Percentiles rank a stretch among this genome's conserved stretches.
Conservation (phyloP, 2,888 invertebrate genomes). For the Phaonia tiefii region DNA sequence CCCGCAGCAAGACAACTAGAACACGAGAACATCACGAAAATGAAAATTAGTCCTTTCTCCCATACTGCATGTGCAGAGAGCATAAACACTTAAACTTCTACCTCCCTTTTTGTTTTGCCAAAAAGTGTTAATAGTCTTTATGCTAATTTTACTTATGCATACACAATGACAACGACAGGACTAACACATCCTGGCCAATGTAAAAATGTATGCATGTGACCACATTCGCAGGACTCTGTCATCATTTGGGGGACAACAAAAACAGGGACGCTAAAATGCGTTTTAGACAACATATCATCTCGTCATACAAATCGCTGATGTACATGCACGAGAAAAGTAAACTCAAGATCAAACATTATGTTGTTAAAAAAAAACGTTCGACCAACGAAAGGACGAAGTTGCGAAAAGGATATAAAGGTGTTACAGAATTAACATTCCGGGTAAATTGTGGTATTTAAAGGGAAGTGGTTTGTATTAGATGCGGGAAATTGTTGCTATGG, state of each 20-base stretch:
- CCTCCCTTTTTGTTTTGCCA: neutral
- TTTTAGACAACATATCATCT: conserved; percentile 6
- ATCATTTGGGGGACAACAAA: neutral
- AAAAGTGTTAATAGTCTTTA: conserved; percentile 32
- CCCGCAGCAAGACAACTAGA: too few relatives aligned
- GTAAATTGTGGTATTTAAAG: too few relatives aligned
- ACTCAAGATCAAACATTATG: neutral
- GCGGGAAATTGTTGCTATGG: conserved; percentile 5
- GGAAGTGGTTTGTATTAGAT: too few relatives aligned
- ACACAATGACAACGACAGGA: neutral
- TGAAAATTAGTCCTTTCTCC: too few relatives aligned
- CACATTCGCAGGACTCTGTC: neutral
- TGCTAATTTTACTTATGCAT: conserved; percentile 26
- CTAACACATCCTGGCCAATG: neutral
- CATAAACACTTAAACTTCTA: too few relatives aligned
- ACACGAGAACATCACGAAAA: too few relatives aligned
- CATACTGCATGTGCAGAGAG: too few relatives aligned
- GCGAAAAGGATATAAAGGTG: conserved; percentile 38
- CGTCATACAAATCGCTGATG: neutral
- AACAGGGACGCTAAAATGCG: conserved; percentile 19
- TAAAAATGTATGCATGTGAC: neutral
- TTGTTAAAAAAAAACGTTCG: conserved; percentile 6
- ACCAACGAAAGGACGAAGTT: conserved; percentile 48
- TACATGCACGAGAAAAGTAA: neutral
- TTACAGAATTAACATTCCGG: conserved; percentile 27